Evolutionary conservation across 2,888 invertebrate genomes (phyloP).

Genomic region (Acanthococcus lagerstroemiae): DNA sequence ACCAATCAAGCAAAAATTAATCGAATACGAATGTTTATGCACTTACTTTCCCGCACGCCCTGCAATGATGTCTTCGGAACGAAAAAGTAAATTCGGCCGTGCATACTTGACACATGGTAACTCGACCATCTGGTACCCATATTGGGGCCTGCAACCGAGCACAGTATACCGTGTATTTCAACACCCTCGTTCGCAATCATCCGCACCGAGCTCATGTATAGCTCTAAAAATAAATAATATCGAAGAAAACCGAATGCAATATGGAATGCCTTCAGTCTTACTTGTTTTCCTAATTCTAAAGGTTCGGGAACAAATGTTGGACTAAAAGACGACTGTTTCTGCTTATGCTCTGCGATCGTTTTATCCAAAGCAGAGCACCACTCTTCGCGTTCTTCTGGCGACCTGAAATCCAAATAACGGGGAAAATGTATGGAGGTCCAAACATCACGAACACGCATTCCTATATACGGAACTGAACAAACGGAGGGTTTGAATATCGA

Average conservation of each 20-base stretch:
- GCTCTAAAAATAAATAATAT: no score
- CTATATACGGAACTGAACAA: neutral
- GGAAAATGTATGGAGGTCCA: no score
- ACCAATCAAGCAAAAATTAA: neutral
- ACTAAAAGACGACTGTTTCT: slow-evolving; percentile 40
- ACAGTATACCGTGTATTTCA: no score
- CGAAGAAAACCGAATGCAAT: no score
- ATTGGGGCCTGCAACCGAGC: slow-evolving; percentile 46
- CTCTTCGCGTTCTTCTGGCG: slow-evolving; percentile 45
- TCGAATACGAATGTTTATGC: no score
- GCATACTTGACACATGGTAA: slow-evolving; percentile 56
- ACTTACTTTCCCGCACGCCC: slow-evolving; percentile 55
- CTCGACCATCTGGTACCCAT: slow-evolving; percentile 51
- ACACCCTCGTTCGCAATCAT: neutral
- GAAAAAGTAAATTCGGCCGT: slow-evolving; percentile 53
- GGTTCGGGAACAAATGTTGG: slow-evolving; percentile 35
- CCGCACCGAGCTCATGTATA: neutral
- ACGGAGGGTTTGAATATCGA: no score
- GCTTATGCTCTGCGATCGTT: slow-evolving; percentile 45
- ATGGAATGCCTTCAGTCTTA: no score
- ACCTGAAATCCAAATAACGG: slow-evolving; percentile 41
- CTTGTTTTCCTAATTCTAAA: slow-evolving; percentile 41
- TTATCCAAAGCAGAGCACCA: slow-evolving; percentile 46
- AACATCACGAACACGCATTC: neutral
- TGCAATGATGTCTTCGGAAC: slow-evolving; percentile 55